A percentile compares a stretch with the other conserved stretches of the same genome.
Evolutionary conservation across 2,888 invertebrate genomes (phyloP).

Genomic region (Chaitophorus viminalis): DNA sequence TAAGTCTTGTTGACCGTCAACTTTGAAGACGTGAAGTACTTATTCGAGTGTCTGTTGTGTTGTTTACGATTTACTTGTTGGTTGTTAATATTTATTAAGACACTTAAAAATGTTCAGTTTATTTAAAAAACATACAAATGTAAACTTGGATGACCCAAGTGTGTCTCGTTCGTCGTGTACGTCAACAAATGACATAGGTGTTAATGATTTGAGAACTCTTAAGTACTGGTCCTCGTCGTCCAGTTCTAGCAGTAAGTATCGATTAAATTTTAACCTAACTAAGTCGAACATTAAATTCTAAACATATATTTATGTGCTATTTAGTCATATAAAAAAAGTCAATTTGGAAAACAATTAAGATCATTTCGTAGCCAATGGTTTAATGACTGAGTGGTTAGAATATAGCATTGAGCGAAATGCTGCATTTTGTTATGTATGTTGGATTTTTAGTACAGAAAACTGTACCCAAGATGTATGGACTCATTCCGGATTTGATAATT

Average conservation of each 20-base stretch:
- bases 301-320: background rate
- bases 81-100: background rate
- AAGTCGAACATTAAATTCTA: background rate
- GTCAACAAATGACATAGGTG: background rate
- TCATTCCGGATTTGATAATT: too few species aligned
- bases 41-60: background rate
- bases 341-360: too few species aligned
- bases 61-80: background rate
- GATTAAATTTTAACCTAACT: background rate
- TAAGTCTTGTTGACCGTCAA: background rate
- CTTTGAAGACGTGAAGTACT: background rate
- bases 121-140: background rate
- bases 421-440: too few species aligned
- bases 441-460: too few species aligned
- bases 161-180: background rate
- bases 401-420: too few species aligned
- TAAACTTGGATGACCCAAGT: constrained; percentile 3
- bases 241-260: constrained; percentile 2
- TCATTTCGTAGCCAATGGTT: too few species aligned
- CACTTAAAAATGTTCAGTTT: background rate
- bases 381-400: too few species aligned
- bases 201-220: constrained; percentile 11
- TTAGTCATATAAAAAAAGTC: too few species aligned
- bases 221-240: constrained; percentile 5
- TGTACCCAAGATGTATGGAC: too few species aligned